Percentiles rank a stretch among this genome's conserved stretches.
Evolutionary conservation across 2,113 vertebrate genomes (phyloP).

Genomic region (Prunella fulvescens): DNA sequence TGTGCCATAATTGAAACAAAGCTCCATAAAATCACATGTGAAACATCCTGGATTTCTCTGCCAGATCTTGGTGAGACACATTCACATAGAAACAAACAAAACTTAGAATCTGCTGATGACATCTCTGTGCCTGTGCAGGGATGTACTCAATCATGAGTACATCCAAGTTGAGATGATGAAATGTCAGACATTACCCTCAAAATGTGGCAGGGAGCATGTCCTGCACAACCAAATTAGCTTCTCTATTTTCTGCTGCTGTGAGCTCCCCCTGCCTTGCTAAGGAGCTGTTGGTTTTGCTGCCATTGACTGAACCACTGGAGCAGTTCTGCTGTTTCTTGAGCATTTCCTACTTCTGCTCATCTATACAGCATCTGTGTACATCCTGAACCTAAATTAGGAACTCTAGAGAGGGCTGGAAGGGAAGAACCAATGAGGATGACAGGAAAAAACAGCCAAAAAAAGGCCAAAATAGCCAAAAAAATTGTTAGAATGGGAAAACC

Average conservation of each 20-base stretch:
- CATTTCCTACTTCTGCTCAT: not conserved
- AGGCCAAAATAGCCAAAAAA: not conserved
- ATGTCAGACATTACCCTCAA: not conserved
- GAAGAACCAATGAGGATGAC: not conserved
- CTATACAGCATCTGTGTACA: not conserved
- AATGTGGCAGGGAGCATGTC: rapidly evolving
- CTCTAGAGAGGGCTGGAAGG: not conserved
- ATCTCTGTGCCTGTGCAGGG: not conserved
- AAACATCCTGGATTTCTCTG: not conserved
- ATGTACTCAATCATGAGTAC: not conserved
- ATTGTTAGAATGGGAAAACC: not conserved
- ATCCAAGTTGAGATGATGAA: not conserved
- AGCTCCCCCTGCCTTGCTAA: not conserved
- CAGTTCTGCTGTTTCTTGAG: not conserved
- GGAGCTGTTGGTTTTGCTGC: not conserved
- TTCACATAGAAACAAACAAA: not conserved
- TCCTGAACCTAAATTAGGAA: not conserved
- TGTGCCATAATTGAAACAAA: not conserved
- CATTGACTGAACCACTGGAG: not conserved
- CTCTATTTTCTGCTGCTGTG: not conserved
- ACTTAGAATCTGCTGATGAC: not conserved
- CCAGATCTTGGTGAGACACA: not conserved
- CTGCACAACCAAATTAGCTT: not conserved
- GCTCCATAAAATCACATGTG: not conserved
- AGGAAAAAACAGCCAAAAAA: not conserved